Percentiles rank a stretch among this genome's conserved stretches.
These are phyloP conservation scores for Moxostoma hubbsi DNA, from an alignment of 2,797 vertebrate species.

Conservation along the genomic window DNA sequence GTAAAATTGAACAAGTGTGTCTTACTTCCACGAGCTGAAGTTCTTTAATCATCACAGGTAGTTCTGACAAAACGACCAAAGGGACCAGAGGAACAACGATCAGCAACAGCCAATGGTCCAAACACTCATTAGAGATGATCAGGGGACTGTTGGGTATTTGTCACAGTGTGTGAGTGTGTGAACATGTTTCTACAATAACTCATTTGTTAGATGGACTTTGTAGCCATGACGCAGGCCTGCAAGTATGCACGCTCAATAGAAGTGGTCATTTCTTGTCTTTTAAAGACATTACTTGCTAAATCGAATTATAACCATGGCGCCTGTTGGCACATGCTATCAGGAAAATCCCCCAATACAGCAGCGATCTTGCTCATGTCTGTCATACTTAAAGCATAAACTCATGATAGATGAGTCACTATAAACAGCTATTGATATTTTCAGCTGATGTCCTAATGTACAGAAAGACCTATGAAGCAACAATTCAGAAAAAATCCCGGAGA, in stretches of 20 bases:
- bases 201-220: conserved; percentile 74
- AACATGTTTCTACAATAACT: conserved; percentile 72
- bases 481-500: background rate
- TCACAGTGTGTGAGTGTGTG: conserved; percentile 43
- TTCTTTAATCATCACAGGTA: conserved; percentile 37
- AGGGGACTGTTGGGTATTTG: conserved; percentile 39
- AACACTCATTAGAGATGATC: conserved; percentile 48
- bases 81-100: background rate
- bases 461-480: conserved; percentile 8
- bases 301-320: conserved; percentile 73
- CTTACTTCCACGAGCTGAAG: background rate
- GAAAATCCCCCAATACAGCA: conserved; percentile 72
- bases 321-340: conserved; percentile 72
- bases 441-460: conserved; percentile 26
- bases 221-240: conserved; percentile 69
- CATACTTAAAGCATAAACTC: conserved; percentile 31
- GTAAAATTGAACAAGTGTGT: background rate
- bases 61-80: background rate
- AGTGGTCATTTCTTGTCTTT: conserved; percentile 72
- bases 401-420: background rate
- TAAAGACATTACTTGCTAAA: conserved; percentile 76
- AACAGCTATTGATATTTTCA: conserved; percentile 21
- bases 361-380: conserved; percentile 56
- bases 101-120: conserved; percentile 2
- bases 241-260: conserved; percentile 74